Conservation (phyloP, 1,140 invertebrate species). For the Drosophila azteca region DNA sequence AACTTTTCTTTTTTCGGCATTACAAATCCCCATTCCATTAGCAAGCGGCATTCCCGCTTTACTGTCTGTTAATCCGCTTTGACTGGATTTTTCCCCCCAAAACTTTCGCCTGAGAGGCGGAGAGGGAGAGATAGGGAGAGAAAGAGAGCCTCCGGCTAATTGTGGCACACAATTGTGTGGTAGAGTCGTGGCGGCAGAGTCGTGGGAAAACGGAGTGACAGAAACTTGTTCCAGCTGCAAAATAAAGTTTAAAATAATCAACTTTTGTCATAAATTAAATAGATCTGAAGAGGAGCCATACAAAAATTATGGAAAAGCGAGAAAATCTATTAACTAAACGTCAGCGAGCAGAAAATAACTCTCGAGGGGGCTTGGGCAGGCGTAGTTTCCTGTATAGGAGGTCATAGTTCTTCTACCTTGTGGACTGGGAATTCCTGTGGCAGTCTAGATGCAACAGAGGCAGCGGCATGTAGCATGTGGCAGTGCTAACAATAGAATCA, state of each 20-base stretch:
- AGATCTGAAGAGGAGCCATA: conserved; percentile 40
- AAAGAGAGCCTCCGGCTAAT: conserved; percentile 38
- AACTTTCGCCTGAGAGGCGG: too few relatives aligned
- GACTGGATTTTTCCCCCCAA: conserved; percentile 18
- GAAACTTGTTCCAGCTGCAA: conserved; percentile 29
- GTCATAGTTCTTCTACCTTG: conserved; percentile 34
- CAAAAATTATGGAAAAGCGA: conserved; percentile 42
- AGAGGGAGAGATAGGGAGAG: too few relatives aligned
- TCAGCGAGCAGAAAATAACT: conserved; percentile 7
- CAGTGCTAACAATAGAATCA: conserved; percentile 55
- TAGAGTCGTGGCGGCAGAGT: not conserved
- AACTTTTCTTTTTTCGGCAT: too few relatives aligned
- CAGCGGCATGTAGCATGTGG: too few relatives aligned
- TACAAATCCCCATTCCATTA: conserved; percentile 24
- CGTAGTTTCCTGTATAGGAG: conserved; percentile 19
- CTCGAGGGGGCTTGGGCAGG: not conserved
- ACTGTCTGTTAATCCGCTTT: conserved; percentile 42
- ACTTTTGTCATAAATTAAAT: conserved; percentile 65
- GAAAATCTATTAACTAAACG: conserved; percentile 48
- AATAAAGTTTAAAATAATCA: conserved; percentile 53
- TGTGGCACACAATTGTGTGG: conserved; percentile 44
- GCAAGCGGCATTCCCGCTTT: not conserved
- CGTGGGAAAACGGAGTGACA: conserved; percentile 22
- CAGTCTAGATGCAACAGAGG: conserved; percentile 41
- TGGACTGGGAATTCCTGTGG: conserved; percentile 6